These are phyloP conservation scores for Silurus lanzhouensis DNA, from an alignment of 2,797 vertebrate species.

Conservation along the genomic window DNA sequence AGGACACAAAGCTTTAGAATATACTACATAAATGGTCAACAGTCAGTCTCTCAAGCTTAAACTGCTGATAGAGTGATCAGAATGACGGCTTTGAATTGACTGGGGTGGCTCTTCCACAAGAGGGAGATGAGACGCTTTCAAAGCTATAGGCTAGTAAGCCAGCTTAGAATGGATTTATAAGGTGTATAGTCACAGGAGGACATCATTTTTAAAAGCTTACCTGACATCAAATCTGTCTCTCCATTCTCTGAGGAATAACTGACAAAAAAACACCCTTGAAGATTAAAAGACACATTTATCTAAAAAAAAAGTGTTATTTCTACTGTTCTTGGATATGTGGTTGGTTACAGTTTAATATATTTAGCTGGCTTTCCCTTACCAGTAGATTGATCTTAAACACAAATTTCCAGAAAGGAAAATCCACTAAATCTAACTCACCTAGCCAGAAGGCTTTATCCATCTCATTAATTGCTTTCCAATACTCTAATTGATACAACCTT, in stretches of 20 bases:
- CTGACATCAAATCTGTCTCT: slow-evolving; percentile 51
- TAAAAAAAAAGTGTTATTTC: background rate
- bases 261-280: slow-evolving; percentile 1
- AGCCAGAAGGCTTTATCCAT: background rate
- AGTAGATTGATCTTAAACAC: background rate
- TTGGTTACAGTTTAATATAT: background rate
- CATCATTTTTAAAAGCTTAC: slow-evolving; percentile 56
- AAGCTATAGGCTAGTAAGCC: slow-evolving; percentile 31
- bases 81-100: slow-evolving; percentile 28
- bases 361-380: background rate
- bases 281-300: slow-evolving; percentile 1
- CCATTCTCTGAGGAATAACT: background rate
- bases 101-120: slow-evolving; percentile 40
- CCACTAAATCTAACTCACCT: background rate
- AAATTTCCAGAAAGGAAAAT: background rate
- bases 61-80: slow-evolving; percentile 18
- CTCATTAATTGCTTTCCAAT: background rate
- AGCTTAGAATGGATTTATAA: slow-evolving; percentile 58
- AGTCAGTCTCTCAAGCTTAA: slow-evolving; percentile 13
- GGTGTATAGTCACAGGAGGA: slow-evolving; percentile 58
- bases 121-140: slow-evolving; percentile 46
- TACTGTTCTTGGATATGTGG: background rate
- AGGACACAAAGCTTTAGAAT: background rate
- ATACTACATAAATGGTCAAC: background rate
- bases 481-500: background rate